These are phyloP conservation scores for Penelope pileata DNA, from an alignment of 2,113 vertebrate species.

Conservation along the genomic window DNA sequence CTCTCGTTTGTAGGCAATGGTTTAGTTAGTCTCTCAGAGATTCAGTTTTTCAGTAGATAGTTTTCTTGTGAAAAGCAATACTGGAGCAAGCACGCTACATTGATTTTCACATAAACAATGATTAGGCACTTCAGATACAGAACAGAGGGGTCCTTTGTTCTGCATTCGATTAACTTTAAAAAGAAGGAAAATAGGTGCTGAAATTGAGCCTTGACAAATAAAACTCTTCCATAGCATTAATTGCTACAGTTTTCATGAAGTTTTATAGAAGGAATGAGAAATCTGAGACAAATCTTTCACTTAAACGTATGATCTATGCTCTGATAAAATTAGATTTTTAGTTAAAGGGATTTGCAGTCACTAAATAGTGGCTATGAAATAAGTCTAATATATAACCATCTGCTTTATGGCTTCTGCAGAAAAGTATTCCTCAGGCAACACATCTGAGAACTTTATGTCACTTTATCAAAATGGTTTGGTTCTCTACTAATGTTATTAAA, in stretches of 20 bases:
- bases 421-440: conserved; percentile 53
- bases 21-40: not conserved
- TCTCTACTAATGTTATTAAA: not conserved
- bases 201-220: conserved; percentile 56
- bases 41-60: not conserved
- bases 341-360: conserved; percentile 77
- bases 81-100: not conserved
- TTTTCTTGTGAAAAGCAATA: not conserved
- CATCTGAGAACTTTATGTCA: conserved; percentile 31
- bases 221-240: conserved; percentile 60
- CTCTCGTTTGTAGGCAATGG: fast-evolving
- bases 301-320: conserved; percentile 73
- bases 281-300: conserved; percentile 55
- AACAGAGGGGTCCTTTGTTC: conserved; percentile 52
- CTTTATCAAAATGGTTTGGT: conserved; percentile 42
- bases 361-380: conserved; percentile 71
- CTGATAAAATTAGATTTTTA: conserved; percentile 78
- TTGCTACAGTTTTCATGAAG: conserved; percentile 37
- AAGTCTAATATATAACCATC: conserved; percentile 77
- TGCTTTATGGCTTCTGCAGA: conserved; percentile 64
- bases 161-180: conserved; percentile 13
- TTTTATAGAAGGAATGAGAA: conserved; percentile 65
- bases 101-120: conserved; percentile 50
- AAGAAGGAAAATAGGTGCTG: conserved; percentile 58
- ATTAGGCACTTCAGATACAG: conserved; percentile 25